These are phyloP conservation scores for Pyrrhia umbra DNA, from an alignment of 2,888 invertebrate genomes.

Conservation along the genomic window DNA sequence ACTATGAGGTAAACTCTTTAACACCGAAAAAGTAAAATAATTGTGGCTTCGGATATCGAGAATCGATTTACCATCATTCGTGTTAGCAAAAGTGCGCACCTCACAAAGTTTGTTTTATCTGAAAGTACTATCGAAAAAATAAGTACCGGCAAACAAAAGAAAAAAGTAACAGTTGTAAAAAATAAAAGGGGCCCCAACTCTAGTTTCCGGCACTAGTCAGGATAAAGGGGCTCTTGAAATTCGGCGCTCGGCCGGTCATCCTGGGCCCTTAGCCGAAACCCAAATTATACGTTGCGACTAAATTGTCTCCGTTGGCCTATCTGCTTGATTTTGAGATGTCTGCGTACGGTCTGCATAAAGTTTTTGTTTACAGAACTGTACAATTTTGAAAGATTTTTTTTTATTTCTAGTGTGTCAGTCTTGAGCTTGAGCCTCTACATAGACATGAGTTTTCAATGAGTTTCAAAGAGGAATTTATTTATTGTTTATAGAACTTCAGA, in stretches of 20 bases:
- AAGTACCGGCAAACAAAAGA: constrained; percentile 5
- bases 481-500: too few relatives aligned
- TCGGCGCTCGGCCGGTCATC: constrained; percentile 75
- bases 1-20: too few relatives aligned
- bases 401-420: too few relatives aligned
- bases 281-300: constrained; percentile 84
- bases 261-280: constrained; percentile 70
- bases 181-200: constrained; percentile 35
- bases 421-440: too few relatives aligned
- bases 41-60: not conserved
- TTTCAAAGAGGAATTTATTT: too few relatives aligned
- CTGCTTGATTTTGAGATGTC: constrained; percentile 77
- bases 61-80: not conserved
- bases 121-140: constrained; percentile 8
- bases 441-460: too few relatives aligned
- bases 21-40: too few relatives aligned
- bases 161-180: constrained; percentile 24
- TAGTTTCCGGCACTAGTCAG: constrained; percentile 47
- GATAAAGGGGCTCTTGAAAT: constrained; percentile 72
- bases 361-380: not conserved
- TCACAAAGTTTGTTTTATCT: not conserved
- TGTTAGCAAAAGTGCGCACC: not conserved
- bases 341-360: constrained; percentile 69
- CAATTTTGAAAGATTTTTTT: too few relatives aligned
- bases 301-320: constrained; percentile 80